phyloP scores from a whole-genome alignment of 2,113 vertebrate species.

The Sebastes fasciatus region DNA sequence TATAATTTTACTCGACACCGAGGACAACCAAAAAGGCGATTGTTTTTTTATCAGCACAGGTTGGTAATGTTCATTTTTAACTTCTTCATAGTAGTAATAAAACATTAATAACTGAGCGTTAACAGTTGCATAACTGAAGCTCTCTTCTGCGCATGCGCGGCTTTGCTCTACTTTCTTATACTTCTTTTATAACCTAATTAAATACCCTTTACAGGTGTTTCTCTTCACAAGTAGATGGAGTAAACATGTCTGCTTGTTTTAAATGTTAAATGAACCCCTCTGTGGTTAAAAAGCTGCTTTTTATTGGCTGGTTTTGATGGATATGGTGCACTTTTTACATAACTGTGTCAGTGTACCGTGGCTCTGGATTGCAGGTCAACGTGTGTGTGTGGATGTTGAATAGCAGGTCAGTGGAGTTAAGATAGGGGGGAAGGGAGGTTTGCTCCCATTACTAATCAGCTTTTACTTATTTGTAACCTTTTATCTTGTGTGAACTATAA shows the following conservation, averaged over 20 bases:
- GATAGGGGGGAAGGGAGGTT: constrained; percentile 40
- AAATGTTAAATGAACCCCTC: too few relatives aligned
- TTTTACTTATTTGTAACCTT: neutral
- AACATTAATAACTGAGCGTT: neutral
- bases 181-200: too few relatives aligned
- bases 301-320: neutral
- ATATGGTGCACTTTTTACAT: constrained; percentile 73
- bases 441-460: neutral
- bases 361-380: constrained; percentile 82
- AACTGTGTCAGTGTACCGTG: constrained; percentile 86
- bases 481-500: neutral
- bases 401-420: constrained; percentile 73
- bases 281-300: neutral
- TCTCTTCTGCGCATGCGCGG: too few relatives aligned
- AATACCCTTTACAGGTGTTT: too few relatives aligned
- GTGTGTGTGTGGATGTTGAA: constrained; percentile 67
- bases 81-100: neutral
- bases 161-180: too few relatives aligned
- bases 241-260: too few relatives aligned
- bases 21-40: neutral
- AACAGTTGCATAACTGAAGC: too few relatives aligned
- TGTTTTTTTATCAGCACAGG: constrained; percentile 50
- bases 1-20: neutral
- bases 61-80: constrained; percentile 30
- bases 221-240: too few relatives aligned